Base-by-base conservation (phyloP, 2,888 invertebrate species). In the Drosophila seclusa region DNA sequence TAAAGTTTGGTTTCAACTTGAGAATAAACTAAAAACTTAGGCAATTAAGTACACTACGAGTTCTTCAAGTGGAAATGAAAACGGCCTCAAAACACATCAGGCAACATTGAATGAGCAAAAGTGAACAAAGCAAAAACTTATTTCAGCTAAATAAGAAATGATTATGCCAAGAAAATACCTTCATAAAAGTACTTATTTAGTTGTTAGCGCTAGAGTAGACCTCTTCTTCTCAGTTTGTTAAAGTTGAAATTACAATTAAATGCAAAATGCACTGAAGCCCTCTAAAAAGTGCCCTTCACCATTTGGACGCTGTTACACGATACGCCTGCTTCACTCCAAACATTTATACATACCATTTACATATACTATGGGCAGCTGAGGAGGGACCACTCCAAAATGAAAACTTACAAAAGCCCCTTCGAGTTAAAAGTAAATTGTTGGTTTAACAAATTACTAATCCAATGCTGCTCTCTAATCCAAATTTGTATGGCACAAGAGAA, bases 391-490 rank as follows among this genome's bases (percentile, higher is more conserved):
- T 54, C 55, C 52, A 52, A 68, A 82, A 59, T 60, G 68, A 67
- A 72, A 80, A 74, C 73, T 69, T 70, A 71, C 78, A 69, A 70
- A 73, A 87, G 89, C 84, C 85, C 82, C 74, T 68, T 68, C 68
- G 54, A 73, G 67, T 27, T 75, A 76, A 74, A 72, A 75, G 86
- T 82, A 90, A 90, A 90, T 75, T 88, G 86, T 86, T 86, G 88
- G 90, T 80, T 86, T 85, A 90, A 90, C 86, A 76, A 86, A 90
- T 90, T 90, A 86, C 86, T 88, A 90, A 86, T 90, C 86, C 80
- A 82, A 80, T 74, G 75, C 71, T 68, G 53, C 78, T 69, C 48
- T 57, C 54, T 60, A 53, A 55, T 31, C 60, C 52, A 62, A 60
- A 64, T 52, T 21, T 53, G 36, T 52, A 34, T 65, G 60, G 60